phyloP scores from a whole-genome alignment of 2,888 invertebrate species.

The Nomada ferruginata region DNA sequence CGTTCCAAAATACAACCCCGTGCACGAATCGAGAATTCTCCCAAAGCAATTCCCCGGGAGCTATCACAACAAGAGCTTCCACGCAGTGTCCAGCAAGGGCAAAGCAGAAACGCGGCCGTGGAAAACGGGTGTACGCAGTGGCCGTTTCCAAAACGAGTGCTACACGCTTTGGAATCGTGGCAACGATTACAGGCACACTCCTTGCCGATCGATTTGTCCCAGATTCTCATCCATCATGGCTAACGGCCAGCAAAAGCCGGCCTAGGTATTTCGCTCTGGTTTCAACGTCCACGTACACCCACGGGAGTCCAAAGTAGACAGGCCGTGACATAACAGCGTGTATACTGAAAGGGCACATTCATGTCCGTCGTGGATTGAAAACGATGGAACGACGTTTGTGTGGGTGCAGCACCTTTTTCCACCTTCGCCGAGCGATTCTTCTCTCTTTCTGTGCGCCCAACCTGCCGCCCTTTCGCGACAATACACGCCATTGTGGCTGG shows the following conservation, averaged over 20 bases:
- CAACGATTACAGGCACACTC: constrained; percentile 18
- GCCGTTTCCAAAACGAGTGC: too few species aligned
- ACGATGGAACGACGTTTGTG: constrained; percentile 56
- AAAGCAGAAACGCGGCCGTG: not conserved
- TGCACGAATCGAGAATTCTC: not conserved
- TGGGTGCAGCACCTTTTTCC: constrained; percentile 74
- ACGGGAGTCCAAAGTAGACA: constrained; percentile 49
- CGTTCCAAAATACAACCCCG: not conserved
- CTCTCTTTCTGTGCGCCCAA: constrained; percentile 61
- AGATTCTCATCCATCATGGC: constrained; percentile 66
- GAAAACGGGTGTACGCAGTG: not conserved
- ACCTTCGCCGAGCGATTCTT: constrained; percentile 58
- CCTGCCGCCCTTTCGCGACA: constrained; percentile 69
- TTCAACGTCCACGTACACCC: constrained; percentile 54
- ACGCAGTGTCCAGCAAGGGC: not conserved
- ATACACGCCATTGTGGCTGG: constrained; percentile 73
- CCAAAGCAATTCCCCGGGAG: not conserved
- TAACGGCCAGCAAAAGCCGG: constrained; percentile 37
- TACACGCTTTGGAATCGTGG: not conserved
- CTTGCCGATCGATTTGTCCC: constrained; percentile 62
- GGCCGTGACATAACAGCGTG: constrained; percentile 77
- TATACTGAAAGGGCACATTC: constrained; percentile 60
- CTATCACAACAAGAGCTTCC: not conserved
- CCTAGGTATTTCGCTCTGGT: constrained; percentile 51
- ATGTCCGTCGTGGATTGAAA: constrained; percentile 22